Conservation (phyloP, 2,888 invertebrate species). For the Muschampia plurimacula region DNA sequence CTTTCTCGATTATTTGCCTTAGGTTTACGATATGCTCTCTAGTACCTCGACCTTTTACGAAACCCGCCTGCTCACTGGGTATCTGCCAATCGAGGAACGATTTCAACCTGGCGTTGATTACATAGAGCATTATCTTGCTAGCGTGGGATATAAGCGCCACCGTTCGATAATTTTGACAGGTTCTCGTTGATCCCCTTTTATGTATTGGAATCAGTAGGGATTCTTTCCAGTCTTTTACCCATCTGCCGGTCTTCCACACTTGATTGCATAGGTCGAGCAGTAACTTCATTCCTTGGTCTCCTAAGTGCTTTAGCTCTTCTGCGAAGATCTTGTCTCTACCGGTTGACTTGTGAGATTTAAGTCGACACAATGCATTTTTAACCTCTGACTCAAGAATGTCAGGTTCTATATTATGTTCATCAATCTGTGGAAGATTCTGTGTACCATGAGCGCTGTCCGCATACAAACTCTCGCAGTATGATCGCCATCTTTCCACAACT, state of each 20-base stretch:
- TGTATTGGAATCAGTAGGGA: not conserved
- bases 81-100: not conserved
- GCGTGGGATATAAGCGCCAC: slow-evolving; percentile 1
- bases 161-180: not conserved
- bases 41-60: not conserved
- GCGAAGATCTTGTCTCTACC: not conserved
- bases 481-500: not conserved
- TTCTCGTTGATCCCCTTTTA: not conserved
- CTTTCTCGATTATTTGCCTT: not conserved
- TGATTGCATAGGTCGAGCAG: not conserved
- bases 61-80: not conserved
- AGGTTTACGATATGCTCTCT: not conserved
- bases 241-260: not conserved
- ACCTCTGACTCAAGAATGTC: slow-evolving; percentile 1
- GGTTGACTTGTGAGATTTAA: not conserved
- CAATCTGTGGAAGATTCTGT: not conserved
- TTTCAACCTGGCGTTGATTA: not conserved
- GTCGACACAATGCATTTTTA: not conserved
- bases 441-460: not conserved
- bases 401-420: not conserved
- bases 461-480: not conserved
- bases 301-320: not conserved
- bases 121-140: not conserved
- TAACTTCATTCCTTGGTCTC: not conserved
- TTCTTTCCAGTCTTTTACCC: not conserved